A percentile compares a stretch with the other conserved stretches of the same genome.
Evolutionary conservation across 2,113 vertebrate species (phyloP).

Genomic region (Loxodonta africana): DNA sequence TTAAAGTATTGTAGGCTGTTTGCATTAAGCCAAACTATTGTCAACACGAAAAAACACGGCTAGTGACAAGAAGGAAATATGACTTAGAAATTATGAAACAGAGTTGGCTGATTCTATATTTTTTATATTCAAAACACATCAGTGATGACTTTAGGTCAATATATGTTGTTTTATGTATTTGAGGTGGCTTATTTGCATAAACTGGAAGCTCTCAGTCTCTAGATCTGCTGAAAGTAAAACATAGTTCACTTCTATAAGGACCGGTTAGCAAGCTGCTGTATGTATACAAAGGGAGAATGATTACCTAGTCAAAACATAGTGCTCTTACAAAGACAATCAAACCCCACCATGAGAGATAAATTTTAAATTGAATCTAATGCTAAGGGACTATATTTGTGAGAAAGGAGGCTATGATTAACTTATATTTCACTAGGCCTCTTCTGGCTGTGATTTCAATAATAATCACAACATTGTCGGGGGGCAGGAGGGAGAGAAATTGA

Average conservation of each 20-base stretch:
- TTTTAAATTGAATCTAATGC: background rate
- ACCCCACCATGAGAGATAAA: background rate
- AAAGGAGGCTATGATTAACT: background rate
- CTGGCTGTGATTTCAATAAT: background rate
- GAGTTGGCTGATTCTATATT: background rate
- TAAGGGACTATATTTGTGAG: background rate
- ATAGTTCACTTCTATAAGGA: background rate
- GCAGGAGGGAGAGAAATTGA: no score
- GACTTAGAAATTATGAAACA: conserved; percentile 48
- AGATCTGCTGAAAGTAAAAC: conserved; percentile 47
- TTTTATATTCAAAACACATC: conserved; percentile 44
- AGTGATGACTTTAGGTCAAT: conserved; percentile 49
- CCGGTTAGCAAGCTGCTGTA: background rate
- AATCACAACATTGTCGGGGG: background rate
- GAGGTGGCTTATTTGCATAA: conserved; percentile 43
- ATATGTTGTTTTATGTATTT: conserved; percentile 68
- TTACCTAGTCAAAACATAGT: background rate
- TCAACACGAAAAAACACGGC: conserved; percentile 21
- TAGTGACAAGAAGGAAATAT: conserved; percentile 49
- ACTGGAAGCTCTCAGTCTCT: background rate
- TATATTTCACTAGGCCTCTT: background rate
- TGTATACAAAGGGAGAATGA: background rate
- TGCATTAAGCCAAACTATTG: conserved; percentile 8
- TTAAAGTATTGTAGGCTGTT: conserved; percentile 26
- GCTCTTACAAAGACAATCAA: background rate